These are phyloP conservation scores for Polydesmus complanatus DNA, from an alignment of 2,888 invertebrate genomes.

Conservation along the genomic window DNA sequence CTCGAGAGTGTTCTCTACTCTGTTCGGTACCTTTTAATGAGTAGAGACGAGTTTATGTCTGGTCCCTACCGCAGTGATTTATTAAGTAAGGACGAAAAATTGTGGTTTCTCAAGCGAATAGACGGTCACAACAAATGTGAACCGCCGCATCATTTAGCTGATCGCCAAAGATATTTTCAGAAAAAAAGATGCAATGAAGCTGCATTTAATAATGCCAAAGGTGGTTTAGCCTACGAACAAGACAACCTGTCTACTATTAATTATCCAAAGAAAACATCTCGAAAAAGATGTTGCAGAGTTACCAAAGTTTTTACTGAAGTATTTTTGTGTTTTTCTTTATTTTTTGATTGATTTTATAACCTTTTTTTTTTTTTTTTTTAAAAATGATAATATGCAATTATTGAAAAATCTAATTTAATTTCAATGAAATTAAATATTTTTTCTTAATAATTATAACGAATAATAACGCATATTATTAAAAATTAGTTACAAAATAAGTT, in stretches of 20 bases:
- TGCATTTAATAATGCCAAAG: neutral
- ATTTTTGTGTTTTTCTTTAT: conserved; percentile 15
- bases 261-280: neutral
- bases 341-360: conserved; percentile 16
- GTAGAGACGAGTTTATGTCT: conserved; percentile 46
- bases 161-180: conserved; percentile 7
- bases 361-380: too few relatives aligned
- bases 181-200: conserved; percentile 1
- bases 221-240: neutral
- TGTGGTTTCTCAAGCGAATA: conserved; percentile 27
- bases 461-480: too few relatives aligned
- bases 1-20: conserved; percentile 44
- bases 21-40: conserved; percentile 52
- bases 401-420: too few relatives aligned
- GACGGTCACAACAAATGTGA: conserved; percentile 15
- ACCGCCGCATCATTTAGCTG: conserved; percentile 5
- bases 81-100: conserved; percentile 40
- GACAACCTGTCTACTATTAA: neutral
- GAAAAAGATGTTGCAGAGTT: conserved; percentile 8
- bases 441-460: too few relatives aligned
- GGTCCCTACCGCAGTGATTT: conserved; percentile 44
- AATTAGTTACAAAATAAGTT: too few relatives aligned
- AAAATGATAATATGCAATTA: too few relatives aligned
- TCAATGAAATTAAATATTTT: too few relatives aligned
- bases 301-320: conserved; percentile 14